Conservation (phyloP, 2,888 invertebrate species). For the Mythimna albipuncta region DNA sequence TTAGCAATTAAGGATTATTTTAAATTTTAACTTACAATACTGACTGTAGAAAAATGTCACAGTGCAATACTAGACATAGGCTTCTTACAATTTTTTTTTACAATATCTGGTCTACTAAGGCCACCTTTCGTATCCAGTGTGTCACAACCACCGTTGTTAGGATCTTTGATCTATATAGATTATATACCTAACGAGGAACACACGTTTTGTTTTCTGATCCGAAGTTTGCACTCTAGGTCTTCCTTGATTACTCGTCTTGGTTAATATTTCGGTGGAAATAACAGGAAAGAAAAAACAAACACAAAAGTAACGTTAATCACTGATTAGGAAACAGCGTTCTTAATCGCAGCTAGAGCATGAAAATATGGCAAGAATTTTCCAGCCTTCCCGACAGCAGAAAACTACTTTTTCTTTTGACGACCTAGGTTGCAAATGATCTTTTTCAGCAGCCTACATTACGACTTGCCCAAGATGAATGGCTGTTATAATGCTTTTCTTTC, state of each 20-base stretch:
- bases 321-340: neutral
- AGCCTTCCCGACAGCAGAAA: slow-evolving; percentile 18
- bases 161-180: too few relatives aligned
- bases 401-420: slow-evolving; percentile 19
- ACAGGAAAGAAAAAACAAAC: neutral
- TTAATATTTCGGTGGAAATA: too few relatives aligned
- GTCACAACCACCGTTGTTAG: too few relatives aligned
- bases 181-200: too few relatives aligned
- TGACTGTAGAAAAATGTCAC: neutral
- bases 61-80: too few relatives aligned
- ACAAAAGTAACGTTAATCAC: neutral
- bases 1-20: neutral
- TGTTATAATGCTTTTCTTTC: slow-evolving; percentile 40
- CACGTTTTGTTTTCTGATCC: too few relatives aligned
- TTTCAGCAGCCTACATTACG: slow-evolving; percentile 25
- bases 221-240: neutral
- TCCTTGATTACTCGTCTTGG: neutral
- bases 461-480: slow-evolving; percentile 45
- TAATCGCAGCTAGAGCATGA: neutral
- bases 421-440: slow-evolving; percentile 38
- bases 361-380: neutral
- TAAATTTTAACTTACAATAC: neutral
- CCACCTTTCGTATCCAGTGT: too few relatives aligned
- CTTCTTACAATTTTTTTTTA: too few relatives aligned
- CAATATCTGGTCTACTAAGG: too few relatives aligned